phyloP scores from a whole-genome alignment of 2,888 invertebrate species.

The Blastobasis lacticolella region DNA sequence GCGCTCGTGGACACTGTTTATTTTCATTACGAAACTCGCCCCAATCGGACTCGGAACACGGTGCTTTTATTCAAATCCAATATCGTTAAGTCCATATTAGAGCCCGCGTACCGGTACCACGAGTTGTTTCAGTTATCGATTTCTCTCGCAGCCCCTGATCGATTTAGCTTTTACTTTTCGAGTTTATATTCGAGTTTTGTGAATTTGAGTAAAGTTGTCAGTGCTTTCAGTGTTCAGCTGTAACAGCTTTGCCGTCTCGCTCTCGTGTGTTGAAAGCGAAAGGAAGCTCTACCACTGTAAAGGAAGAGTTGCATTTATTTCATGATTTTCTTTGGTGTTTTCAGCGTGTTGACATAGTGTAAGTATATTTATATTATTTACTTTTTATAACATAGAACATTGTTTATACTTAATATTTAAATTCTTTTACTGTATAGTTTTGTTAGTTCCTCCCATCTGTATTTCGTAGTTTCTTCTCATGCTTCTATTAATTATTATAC shows the following conservation, averaged over 20 bases:
- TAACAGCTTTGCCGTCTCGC: conserved; percentile 51
- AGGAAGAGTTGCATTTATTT: conserved; percentile 58
- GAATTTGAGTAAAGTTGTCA: conserved; percentile 57
- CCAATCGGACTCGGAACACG: conserved; percentile 36
- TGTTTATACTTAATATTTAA: too few relatives aligned
- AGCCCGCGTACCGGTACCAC: conserved; percentile 25
- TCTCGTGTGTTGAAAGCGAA: conserved; percentile 55
- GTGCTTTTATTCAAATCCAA: conserved; percentile 31
- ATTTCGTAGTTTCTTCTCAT: not conserved
- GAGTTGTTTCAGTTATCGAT: conserved; percentile 29
- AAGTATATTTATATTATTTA: conserved; percentile 29
- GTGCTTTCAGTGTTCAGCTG: conserved; percentile 67
- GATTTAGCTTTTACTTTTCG: conserved; percentile 18
- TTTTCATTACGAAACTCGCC: conserved; percentile 51
- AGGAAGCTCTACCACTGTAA: conserved; percentile 51
- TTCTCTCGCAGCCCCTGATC: conserved; percentile 24
- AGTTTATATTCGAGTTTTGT: conserved; percentile 16
- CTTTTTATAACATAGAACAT: too few relatives aligned
- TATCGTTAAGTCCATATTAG: conserved; percentile 26
- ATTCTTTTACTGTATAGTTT: too few relatives aligned
- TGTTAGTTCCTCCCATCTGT: not conserved
- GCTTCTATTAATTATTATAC: too few relatives aligned
- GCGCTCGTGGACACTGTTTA: conserved; percentile 42
- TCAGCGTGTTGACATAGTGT: conserved; percentile 55
- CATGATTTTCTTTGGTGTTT: conserved; percentile 53